Conservation (phyloP, 2,797 vertebrate species). For the Phoebastria nigripes region DNA sequence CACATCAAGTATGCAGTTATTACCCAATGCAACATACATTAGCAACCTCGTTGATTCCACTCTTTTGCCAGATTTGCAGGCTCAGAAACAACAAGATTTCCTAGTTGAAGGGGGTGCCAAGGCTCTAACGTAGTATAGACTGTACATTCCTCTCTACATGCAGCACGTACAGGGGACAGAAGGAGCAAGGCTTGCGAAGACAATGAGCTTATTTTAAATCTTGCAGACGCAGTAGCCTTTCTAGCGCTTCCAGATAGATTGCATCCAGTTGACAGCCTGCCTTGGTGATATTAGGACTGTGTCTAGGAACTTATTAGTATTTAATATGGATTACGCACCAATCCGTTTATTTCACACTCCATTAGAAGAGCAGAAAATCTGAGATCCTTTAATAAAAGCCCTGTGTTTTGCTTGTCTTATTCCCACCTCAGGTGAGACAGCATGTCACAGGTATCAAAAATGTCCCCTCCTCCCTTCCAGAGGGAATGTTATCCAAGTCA, state of each 20-base stretch:
- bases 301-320: not conserved
- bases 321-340: not conserved
- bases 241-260: not conserved
- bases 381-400: not conserved
- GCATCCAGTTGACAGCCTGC: not conserved
- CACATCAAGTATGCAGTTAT: rapidly evolving
- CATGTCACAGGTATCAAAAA: not conserved
- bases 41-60: not conserved
- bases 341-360: not conserved
- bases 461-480: not conserved
- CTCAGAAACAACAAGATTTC: not conserved
- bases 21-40: not conserved
- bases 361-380: not conserved
- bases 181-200: not conserved
- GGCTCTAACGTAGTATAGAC: not conserved
- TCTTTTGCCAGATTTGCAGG: not conserved
- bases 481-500: not conserved
- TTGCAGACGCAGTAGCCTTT: not conserved
- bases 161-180: not conserved
- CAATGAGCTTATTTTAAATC: not conserved
- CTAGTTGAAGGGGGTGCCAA: not conserved
- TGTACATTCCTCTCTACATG: not conserved
- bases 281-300: not conserved
- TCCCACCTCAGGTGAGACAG: not conserved
- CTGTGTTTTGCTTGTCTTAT: not conserved